Base-by-base conservation (phyloP, 2,797 vertebrate genomes). In the Tachyglossus aculeatus region DNA sequence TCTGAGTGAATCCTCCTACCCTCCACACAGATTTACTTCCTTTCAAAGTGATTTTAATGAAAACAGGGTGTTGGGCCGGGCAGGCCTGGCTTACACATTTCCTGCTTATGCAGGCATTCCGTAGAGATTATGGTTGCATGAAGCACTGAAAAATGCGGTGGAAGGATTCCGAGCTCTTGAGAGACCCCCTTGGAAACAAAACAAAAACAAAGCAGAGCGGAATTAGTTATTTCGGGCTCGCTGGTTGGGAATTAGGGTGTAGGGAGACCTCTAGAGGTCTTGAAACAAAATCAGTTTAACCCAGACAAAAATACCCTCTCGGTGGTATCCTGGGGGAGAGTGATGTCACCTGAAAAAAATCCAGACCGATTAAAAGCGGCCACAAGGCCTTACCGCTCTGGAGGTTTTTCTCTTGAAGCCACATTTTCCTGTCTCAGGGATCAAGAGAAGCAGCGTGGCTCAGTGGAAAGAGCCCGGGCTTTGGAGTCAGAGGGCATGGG, bases 221-320 rank as follows among this genome's bases (percentile, higher is more conserved):
- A n/a, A n/a, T n/a, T n/a, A n/a, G n/a, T n/a, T n/a, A n/a, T n/a
- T n/a, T 37, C 0, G 14, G 6, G 3, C 7, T 18, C 2, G 13
- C 22, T 2, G n/a, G n/a, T 7, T 11, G 19, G 5, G 19, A 5
- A 11, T 38, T 29, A 21, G 38, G 27, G 2, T 54, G n/a, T n/a
- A 8, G 61, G 41, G 41, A 48, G 65, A 65, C 74, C 67, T 55
- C 80, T 82, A 62, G 54, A 24, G 74, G 71, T 37, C 31, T 12
- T 7, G 4, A 13, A 14, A 18, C 25, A 10, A 4, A n/a, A n/a
- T n/a, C n/a, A n/a, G n/a, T n/a, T n/a, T n/a, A n/a, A n/a, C n/a
- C n/a, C n/a, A n/a, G n/a, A n/a, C n/a, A n/a, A n/a, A n/a, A n/a
- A n/a, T n/a, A n/a, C n/a, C n/a, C n/a, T n/a, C n/a, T n/a, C n/a